These are phyloP conservation scores for Scleropages formosus DNA, from an alignment of 2,797 vertebrate species.

Conservation along the genomic window DNA sequence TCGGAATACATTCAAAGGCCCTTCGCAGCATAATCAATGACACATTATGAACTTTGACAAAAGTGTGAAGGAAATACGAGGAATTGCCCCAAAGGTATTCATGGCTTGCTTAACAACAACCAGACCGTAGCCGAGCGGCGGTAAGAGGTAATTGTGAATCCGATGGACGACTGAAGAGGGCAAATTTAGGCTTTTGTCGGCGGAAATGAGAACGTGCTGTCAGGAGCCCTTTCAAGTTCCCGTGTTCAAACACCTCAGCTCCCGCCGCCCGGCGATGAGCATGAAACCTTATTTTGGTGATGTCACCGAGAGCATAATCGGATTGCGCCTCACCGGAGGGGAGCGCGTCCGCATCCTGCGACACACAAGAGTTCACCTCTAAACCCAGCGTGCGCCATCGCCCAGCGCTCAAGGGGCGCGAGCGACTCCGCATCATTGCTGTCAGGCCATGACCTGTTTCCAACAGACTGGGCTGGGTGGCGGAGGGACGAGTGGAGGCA, in stretches of 20 bases:
- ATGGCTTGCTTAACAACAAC: constrained; percentile 71
- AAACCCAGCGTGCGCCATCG: background rate
- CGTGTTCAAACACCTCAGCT: constrained; percentile 49
- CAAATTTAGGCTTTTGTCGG: constrained; percentile 74
- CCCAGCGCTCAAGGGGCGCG: too few relatives aligned
- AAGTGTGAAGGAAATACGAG: constrained; percentile 74
- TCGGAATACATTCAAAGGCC: constrained; percentile 42
- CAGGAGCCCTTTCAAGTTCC: constrained; percentile 67
- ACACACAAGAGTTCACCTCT: constrained; percentile 22
- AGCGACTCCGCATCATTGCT: background rate
- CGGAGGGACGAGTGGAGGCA: constrained; percentile 39
- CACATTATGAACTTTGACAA: constrained; percentile 65
- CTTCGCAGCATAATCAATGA: constrained; percentile 59
- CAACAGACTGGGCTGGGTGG: constrained; percentile 9
- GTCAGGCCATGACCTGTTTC: background rate
- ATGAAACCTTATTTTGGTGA: constrained; percentile 71
- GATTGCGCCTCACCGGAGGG: constrained; percentile 65
- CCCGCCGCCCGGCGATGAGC: constrained; percentile 52
- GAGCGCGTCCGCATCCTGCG: constrained; percentile 63
- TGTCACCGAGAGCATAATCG: constrained; percentile 67
- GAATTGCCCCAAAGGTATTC: constrained; percentile 60
- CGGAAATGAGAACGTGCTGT: constrained; percentile 78
- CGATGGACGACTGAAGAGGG: constrained; percentile 59
- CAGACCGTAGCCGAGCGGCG: constrained; percentile 67
- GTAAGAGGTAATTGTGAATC: constrained; percentile 65